phyloP scores from a whole-genome alignment of 2,888 invertebrate species.

The Periphyllus acericola region DNA sequence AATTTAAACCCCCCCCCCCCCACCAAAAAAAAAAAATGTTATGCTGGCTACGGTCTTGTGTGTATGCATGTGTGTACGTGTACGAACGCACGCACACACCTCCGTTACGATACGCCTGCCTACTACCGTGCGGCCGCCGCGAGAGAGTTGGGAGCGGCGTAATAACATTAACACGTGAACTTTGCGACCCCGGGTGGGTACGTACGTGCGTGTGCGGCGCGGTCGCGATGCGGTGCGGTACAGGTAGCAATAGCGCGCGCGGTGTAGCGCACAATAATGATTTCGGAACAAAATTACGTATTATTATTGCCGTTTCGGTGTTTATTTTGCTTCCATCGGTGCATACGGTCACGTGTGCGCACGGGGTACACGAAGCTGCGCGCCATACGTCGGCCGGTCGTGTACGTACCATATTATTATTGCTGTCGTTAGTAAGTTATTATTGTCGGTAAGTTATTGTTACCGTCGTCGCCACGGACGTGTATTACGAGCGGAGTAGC shows the following conservation, averaged over 20 bases:
- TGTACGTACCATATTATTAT: too few species aligned
- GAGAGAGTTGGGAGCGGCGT: slow-evolving; percentile 11
- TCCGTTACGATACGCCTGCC: too few species aligned
- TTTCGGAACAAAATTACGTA: neutral
- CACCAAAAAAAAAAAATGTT: too few species aligned
- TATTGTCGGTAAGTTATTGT: neutral
- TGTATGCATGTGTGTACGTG: too few species aligned
- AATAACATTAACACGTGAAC: slow-evolving; percentile 28
- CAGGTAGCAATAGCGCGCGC: neutral
- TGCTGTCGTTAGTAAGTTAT: too few species aligned
- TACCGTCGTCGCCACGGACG: neutral
- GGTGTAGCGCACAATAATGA: neutral
- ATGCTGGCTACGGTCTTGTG: too few species aligned
- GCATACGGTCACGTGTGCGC: too few species aligned
- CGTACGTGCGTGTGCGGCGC: neutral
- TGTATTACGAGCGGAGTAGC: neutral
- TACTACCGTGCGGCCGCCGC: neutral
- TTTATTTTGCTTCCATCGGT: neutral
- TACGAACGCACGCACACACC: neutral
- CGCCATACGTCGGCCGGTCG: too few species aligned
- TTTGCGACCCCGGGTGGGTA: slow-evolving; percentile 30
- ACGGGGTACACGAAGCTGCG: too few species aligned
- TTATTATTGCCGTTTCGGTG: neutral
- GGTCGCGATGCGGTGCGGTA: neutral
- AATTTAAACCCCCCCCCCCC: too few species aligned